Percentiles rank a stretch among this genome's conserved stretches.
Evolutionary conservation across 2,888 invertebrate genomes (phyloP).

Genomic region (Eurois occulta): DNA sequence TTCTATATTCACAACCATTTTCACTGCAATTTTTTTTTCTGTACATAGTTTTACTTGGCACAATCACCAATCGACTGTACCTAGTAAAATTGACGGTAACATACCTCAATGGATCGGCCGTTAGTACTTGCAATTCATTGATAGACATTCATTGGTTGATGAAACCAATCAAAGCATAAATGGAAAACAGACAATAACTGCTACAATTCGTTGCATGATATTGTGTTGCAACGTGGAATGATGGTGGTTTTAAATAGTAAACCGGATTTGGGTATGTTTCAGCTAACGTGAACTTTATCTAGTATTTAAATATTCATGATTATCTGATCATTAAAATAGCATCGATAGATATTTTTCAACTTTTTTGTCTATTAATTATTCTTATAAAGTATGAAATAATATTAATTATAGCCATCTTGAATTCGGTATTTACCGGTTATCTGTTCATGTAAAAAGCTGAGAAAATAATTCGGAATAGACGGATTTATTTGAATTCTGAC

Average conservation of each 20-base stretch:
- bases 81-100: conserved; percentile 22
- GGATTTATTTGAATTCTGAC: not conserved
- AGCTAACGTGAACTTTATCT: not conserved
- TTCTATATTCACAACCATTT: not conserved
- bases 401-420: not conserved
- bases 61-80: conserved; percentile 1
- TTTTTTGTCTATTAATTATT: no score
- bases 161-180: conserved; percentile 39
- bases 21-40: conserved; percentile 3
- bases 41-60: not conserved
- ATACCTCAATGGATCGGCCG: conserved; percentile 35
- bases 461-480: no score
- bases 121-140: conserved; percentile 39
- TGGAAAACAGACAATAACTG: conserved; percentile 18
- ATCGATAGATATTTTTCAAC: not conserved
- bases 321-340: no score
- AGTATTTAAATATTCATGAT: not conserved
- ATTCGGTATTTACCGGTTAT: not conserved
- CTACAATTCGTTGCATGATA: not conserved
- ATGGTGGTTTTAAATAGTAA: not conserved
- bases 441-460: not conserved
- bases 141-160: conserved; percentile 26
- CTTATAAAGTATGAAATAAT: not conserved
- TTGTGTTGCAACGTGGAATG: not conserved
- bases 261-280: not conserved